Percentiles rank a stretch among this genome's conserved stretches.
Evolutionary conservation across 2,888 invertebrate genomes (phyloP).

Genomic region (Pristionchus japonicus): DNA sequence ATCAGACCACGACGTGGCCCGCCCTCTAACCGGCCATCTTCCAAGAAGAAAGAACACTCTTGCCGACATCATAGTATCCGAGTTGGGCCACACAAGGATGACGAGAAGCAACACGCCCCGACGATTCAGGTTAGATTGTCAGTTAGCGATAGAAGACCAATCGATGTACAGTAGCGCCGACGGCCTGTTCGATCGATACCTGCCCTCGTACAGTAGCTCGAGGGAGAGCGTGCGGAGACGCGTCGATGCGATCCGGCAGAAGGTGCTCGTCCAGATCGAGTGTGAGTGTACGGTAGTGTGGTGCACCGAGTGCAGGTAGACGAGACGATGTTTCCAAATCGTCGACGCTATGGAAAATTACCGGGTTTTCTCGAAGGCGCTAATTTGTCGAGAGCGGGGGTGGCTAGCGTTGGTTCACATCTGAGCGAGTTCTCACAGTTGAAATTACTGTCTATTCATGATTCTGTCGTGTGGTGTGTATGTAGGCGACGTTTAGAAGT

Average conservation of each 20-base stretch:
- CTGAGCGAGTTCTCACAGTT: neutral
- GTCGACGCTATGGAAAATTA: neutral
- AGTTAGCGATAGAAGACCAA: neutral
- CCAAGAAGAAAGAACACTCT: neutral
- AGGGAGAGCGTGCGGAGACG: conserved; percentile 15
- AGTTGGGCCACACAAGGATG: neutral
- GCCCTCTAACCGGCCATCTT: neutral
- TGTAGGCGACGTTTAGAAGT: no score
- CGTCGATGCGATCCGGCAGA: conserved; percentile 33
- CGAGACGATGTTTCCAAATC: neutral
- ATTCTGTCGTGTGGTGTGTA: neutral
- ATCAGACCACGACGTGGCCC: neutral
- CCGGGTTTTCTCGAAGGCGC: no score
- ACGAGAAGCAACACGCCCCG: neutral
- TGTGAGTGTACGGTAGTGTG: conserved; percentile 29
- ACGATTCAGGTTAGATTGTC: conserved; percentile 32
- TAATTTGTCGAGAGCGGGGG: neutral
- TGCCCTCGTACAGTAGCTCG: conserved; percentile 10
- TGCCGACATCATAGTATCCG: neutral
- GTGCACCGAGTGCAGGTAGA: neutral
- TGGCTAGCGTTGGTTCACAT: neutral
- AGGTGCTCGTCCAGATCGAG: conserved; percentile 45
- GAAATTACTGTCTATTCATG: neutral
- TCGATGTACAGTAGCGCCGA: conserved; percentile 46
- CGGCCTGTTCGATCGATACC: conserved; percentile 32